Percentiles rank a stretch among this genome's conserved stretches.
Conservation (phyloP, 2,888 invertebrate species). For the Pachymerium ferrugineum region DNA sequence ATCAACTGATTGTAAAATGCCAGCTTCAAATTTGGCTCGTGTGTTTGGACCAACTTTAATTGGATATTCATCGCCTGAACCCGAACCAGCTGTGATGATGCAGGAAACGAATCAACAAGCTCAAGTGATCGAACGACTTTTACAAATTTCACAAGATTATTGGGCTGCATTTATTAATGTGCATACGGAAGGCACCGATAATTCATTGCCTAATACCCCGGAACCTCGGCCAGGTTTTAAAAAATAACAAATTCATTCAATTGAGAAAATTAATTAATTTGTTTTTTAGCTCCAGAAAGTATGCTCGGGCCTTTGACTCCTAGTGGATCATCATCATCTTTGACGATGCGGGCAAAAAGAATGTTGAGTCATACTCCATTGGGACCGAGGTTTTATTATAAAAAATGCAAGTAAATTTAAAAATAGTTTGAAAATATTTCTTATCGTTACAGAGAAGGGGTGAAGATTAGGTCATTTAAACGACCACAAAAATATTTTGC, state of each 20-base stretch:
- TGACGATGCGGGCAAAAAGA: no score
- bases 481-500: neutral
- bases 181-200: neutral
- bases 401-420: neutral
- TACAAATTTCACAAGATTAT: constrained; percentile 66
- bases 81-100: constrained; percentile 61
- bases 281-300: neutral
- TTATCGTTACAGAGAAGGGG: neutral
- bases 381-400: neutral
- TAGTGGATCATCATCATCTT: no score
- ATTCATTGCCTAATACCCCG: no score
- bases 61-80: constrained; percentile 73
- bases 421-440: neutral
- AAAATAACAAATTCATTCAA: neutral
- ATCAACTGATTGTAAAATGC: constrained; percentile 84
- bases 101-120: constrained; percentile 69
- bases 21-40: constrained; percentile 75
- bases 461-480: neutral
- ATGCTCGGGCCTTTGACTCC: neutral
- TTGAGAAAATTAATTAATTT: neutral
- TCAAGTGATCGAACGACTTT: constrained; percentile 57
- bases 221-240: neutral
- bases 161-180: constrained; percentile 65
- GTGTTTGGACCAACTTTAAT: constrained; percentile 92
- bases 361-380: neutral